Percentiles rank a stretch among this genome's conserved stretches.
phyloP scores from a whole-genome alignment of 2,113 vertebrate genomes.

The Paralichthys olivaceus region DNA sequence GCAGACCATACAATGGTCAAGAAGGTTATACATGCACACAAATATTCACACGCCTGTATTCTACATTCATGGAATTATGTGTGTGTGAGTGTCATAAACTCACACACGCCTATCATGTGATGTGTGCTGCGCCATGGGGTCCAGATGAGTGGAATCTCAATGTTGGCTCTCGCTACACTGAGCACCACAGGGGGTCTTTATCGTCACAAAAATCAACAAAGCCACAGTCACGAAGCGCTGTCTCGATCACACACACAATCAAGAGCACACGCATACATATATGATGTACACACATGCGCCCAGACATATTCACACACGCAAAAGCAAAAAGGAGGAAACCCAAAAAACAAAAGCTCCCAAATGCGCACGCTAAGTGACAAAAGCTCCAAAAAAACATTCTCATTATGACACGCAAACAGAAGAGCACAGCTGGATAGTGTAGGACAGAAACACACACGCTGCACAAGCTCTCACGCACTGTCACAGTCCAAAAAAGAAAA shows the following conservation, averaged over 20 bases:
- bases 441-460: slow-evolving; percentile 33
- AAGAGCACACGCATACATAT: slow-evolving; percentile 34
- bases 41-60: slow-evolving; percentile 16
- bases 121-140: slow-evolving; percentile 64
- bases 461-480: slow-evolving; percentile 23
- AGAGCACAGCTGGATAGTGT: slow-evolving; percentile 57
- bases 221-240: slow-evolving; percentile 78
- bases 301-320: slow-evolving; percentile 14
- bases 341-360: not conserved
- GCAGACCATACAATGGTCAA: slow-evolving; percentile 2
- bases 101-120: slow-evolving; percentile 64
- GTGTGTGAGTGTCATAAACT: slow-evolving; percentile 11
- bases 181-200: slow-evolving; percentile 80
- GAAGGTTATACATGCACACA: slow-evolving; percentile 13
- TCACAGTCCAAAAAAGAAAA: slow-evolving; percentile 22
- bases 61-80: slow-evolving; percentile 3
- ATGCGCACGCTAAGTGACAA: slow-evolving; percentile 30
- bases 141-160: slow-evolving; percentile 80
- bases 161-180: slow-evolving; percentile 78
- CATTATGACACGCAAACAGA: slow-evolving; percentile 41
- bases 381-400: slow-evolving; percentile 47
- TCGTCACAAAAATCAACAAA: slow-evolving; percentile 78
- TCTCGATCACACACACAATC: slow-evolving; percentile 38
- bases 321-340: slow-evolving; percentile 10
- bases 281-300: not conserved